Base-by-base conservation (phyloP, 2,113 vertebrate genomes). In the Sylvilagus bachmani region DNA sequence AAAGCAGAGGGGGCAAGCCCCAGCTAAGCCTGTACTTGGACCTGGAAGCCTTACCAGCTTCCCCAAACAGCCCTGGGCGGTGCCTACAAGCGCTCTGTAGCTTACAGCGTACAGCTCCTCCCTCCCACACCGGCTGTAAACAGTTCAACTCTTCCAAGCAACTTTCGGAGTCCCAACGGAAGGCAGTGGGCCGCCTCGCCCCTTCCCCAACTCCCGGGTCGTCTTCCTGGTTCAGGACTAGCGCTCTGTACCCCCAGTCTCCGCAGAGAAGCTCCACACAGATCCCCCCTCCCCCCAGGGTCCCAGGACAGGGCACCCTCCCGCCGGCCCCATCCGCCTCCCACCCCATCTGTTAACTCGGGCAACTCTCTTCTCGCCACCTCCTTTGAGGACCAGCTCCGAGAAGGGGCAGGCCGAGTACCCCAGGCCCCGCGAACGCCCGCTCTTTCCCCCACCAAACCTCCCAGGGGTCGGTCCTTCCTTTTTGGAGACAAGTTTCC, bases 121-220 rank as follows among this genome's bases (percentile, higher is more conserved):
- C 95, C 77, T 38, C 67, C 53, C n/a, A 36, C 61, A 22, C 84
- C 4, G 44, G 19, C 69, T 36, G 87, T 33, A 33, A 82, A 94
- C 83, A 89, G 44, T 64, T 66, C 84, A 64, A 78, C 69, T 85
- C 90, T 77, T 82, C 19, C 74, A 62, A 19, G 22, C 67, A 94
- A 95, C 95, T 97, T 90, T 85, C 51, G 29, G 25, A 33, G 16
- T 66, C 44, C 58, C 66, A 44, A 55, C 22, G 71, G 58, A 61
- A 55, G 75, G 21, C 22, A 36, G 58, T 1, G 5, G 22, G 17
- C 22, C 38, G 29, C 17, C n/a, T 74, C 24, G 58, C 38, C 51
- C 14, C 53, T 61, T 33, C 78, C 16, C 29, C 44, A 92, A n/a
- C 22, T 38, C 61, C 69, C 79, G 38, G 9, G 24, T 29, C 19